These are phyloP conservation scores for Elaeidobius kamerunicus DNA, from an alignment of 2,888 invertebrate species.

Conservation along the genomic window DNA sequence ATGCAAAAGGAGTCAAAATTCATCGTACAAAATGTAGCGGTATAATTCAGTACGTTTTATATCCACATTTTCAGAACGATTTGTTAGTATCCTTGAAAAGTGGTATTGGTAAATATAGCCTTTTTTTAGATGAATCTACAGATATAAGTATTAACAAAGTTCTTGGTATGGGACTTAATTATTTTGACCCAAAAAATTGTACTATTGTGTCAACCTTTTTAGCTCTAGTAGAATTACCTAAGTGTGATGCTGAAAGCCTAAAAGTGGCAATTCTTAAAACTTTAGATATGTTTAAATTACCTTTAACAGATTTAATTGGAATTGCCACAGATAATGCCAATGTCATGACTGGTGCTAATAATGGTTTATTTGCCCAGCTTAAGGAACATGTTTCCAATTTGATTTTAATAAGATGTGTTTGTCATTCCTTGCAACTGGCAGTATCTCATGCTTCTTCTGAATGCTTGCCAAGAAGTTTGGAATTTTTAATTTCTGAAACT, in stretches of 20 bases:
- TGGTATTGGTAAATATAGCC: slow-evolving; percentile 27
- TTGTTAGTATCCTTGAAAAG: slow-evolving; percentile 23
- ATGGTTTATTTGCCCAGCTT: slow-evolving; percentile 40
- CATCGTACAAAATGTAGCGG: slow-evolving; percentile 23
- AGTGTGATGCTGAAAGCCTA: slow-evolving; percentile 31
- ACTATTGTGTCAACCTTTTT: slow-evolving; percentile 34
- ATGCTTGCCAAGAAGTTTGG: slow-evolving; percentile 37
- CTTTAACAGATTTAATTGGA: slow-evolving; percentile 38
- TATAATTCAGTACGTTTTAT: slow-evolving; percentile 30
- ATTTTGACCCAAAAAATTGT: slow-evolving; percentile 27
- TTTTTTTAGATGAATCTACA: slow-evolving; percentile 31
- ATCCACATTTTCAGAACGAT: slow-evolving; percentile 28
- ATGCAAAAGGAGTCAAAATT: slow-evolving; percentile 22
- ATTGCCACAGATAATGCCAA: slow-evolving; percentile 45
- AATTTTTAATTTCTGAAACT: slow-evolving; percentile 35
- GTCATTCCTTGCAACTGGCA: slow-evolving; percentile 43
- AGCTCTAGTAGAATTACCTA: slow-evolving; percentile 27
- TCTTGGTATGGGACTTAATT: slow-evolving; percentile 30
- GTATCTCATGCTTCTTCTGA: slow-evolving; percentile 37
- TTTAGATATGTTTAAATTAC: slow-evolving; percentile 29
- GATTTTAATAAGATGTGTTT: slow-evolving; percentile 36
- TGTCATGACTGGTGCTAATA: slow-evolving; percentile 44
- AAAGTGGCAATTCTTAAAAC: slow-evolving; percentile 21
- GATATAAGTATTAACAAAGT: slow-evolving; percentile 31
- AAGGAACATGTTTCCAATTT: slow-evolving; percentile 38